Percentiles rank a stretch among this genome's conserved stretches.
Evolutionary conservation across 2,113 vertebrate genomes (phyloP).

Genomic region (Xenopus laevis): DNA sequence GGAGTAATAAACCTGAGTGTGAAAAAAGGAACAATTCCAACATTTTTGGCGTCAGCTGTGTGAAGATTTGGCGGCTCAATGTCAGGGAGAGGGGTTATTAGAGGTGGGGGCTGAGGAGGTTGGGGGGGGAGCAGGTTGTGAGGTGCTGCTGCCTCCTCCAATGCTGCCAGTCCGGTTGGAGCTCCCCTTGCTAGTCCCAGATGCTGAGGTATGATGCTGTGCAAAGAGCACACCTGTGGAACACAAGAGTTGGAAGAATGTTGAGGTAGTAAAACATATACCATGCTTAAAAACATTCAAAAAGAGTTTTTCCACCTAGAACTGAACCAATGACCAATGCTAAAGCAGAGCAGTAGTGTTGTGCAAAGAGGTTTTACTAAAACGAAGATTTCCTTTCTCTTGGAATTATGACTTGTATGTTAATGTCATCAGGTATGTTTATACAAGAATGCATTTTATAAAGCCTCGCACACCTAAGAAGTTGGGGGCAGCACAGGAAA

Average conservation of each 20-base stretch:
- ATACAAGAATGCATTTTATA: not conserved
- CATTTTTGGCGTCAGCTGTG: conserved; percentile 56
- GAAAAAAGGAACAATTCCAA: conserved; percentile 47
- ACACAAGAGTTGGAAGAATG: no score
- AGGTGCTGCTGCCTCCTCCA: conserved; percentile 52
- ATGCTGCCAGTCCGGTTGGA: conserved; percentile 42
- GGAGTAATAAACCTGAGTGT: conserved; percentile 49
- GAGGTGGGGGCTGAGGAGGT: conserved; percentile 77
- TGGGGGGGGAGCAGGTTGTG: conserved; percentile 57
- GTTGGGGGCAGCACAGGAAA: not conserved
- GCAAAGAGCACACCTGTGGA: conserved; percentile 85
- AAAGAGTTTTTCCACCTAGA: not conserved
- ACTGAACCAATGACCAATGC: no score
- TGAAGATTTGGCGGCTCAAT: not conserved
- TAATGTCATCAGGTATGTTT: not conserved
- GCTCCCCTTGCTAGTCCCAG: conserved; percentile 65
- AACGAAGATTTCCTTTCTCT: no score
- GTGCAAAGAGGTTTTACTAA: no score
- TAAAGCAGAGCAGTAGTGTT: no score
- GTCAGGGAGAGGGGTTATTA: conserved; percentile 67
- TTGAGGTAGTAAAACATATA: not conserved
- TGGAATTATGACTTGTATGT: not conserved
- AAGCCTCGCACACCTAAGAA: not conserved
- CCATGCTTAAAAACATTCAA: not conserved
- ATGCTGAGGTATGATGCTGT: conserved; percentile 74